A percentile compares a stretch with the other conserved stretches of the same genome.
Evolutionary conservation across 2,888 invertebrate genomes (phyloP).

Genomic region (Sarcophaga variegata): DNA sequence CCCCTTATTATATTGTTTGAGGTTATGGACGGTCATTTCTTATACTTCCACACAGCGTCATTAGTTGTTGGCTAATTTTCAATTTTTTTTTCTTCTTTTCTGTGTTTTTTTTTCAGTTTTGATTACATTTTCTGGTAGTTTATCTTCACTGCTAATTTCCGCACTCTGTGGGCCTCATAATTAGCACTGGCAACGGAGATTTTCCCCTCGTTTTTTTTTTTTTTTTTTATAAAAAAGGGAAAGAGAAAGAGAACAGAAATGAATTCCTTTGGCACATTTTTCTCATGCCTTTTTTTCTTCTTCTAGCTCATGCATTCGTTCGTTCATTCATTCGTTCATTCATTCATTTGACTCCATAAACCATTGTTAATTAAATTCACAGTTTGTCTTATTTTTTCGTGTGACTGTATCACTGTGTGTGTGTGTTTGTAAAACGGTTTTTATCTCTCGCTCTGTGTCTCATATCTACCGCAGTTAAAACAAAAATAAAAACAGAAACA

Average conservation of each 20-base stretch:
- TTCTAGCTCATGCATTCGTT: not conserved
- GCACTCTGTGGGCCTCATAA: conserved; percentile 28
- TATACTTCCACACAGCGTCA: not conserved
- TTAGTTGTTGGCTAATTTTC: not conserved
- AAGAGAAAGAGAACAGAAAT: not conserved
- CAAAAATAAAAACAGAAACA: not conserved
- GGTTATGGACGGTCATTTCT: not conserved
- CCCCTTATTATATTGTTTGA: not conserved
- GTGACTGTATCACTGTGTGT: not conserved
- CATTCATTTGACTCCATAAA: conserved; percentile 44
- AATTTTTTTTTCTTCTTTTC: not conserved
- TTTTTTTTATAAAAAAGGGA: not conserved
- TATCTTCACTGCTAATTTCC: not conserved
- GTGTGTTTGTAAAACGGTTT: not conserved
- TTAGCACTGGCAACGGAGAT: conserved; percentile 24
- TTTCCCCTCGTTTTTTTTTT: not conserved
- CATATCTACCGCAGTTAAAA: conserved; percentile 43
- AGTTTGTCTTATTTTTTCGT: conserved; percentile 43
- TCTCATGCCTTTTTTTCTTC: not conserved
- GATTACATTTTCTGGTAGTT: not conserved
- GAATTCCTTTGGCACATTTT: not conserved
- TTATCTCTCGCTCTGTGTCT: conserved; percentile 23
- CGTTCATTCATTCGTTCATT: conserved; percentile 18
- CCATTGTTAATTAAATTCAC: conserved; percentile 66
- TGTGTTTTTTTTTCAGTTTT: not conserved